Conservation (phyloP, 2,888 invertebrate genomes). For the Ectropis crepuscularia region DNA sequence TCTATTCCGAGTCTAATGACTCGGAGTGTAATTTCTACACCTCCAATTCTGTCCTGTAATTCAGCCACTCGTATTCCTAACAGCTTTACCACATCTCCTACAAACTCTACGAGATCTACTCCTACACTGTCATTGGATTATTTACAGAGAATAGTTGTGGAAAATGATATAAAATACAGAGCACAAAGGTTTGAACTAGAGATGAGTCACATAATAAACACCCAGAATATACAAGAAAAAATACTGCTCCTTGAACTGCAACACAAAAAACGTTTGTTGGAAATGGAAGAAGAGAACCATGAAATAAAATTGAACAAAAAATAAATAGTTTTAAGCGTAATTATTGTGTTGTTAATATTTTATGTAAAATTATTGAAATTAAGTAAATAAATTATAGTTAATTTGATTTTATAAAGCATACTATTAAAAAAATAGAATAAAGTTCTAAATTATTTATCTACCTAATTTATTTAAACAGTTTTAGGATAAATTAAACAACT, state of each 20-base stretch:
- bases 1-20: no score
- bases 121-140: neutral
- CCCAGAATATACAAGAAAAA: conserved; percentile 8
- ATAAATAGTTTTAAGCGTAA: neutral
- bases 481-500: no score
- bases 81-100: no score
- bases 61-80: no score
- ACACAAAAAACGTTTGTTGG: conserved; percentile 9
- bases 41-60: no score
- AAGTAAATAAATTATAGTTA: no score
- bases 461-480: no score
- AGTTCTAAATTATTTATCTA: no score
- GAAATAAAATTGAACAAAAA: neutral
- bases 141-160: conserved; percentile 6
- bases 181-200: conserved; percentile 13
- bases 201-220: conserved; percentile 1
- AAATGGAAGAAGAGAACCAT: conserved; percentile 13
- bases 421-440: no score
- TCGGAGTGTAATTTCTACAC: no score
- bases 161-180: conserved; percentile 6
- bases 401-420: no score
- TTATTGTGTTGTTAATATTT: neutral
- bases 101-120: neutral
- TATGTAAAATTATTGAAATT: neutral
- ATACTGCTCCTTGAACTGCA: conserved; percentile 10